These are phyloP conservation scores for Boloria selene DNA, from an alignment of 2,888 invertebrate species.

Conservation along the genomic window DNA sequence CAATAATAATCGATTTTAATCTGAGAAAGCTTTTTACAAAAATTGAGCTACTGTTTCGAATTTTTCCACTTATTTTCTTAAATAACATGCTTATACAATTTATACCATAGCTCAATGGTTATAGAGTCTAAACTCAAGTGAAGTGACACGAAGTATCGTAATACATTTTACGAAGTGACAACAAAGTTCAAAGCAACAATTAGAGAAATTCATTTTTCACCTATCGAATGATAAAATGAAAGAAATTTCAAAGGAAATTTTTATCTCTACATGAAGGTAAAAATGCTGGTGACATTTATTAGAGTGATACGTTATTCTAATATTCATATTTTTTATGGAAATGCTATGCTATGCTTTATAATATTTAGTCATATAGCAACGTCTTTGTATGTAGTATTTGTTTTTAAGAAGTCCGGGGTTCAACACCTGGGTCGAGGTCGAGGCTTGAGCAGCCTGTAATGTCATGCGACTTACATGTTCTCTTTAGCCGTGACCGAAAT, in stretches of 20 bases:
- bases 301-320: too few species aligned
- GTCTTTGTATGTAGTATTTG: too few species aligned
- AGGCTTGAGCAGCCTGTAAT: too few species aligned
- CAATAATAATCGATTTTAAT: constrained; percentile 30
- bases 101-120: background rate
- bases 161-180: constrained; percentile 41
- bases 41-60: constrained; percentile 23
- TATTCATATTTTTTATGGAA: too few species aligned
- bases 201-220: constrained; percentile 44
- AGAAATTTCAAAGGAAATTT: constrained; percentile 35
- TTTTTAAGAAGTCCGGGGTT: too few species aligned
- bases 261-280: constrained; percentile 21
- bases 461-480: too few species aligned
- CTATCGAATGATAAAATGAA: constrained; percentile 42
- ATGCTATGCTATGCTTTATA: too few species aligned
- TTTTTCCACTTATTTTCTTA: constrained; percentile 12
- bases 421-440: too few species aligned
- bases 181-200: constrained; percentile 45
- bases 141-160: constrained; percentile 31
- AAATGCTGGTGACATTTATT: constrained; percentile 2
- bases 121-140: constrained; percentile 22
- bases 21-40: constrained; percentile 24
- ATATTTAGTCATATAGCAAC: too few species aligned
- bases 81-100: background rate
- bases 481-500: too few species aligned